Evolutionary conservation across 2,797 vertebrate genomes (phyloP).

Genomic region (Diglossa cyanea): DNA sequence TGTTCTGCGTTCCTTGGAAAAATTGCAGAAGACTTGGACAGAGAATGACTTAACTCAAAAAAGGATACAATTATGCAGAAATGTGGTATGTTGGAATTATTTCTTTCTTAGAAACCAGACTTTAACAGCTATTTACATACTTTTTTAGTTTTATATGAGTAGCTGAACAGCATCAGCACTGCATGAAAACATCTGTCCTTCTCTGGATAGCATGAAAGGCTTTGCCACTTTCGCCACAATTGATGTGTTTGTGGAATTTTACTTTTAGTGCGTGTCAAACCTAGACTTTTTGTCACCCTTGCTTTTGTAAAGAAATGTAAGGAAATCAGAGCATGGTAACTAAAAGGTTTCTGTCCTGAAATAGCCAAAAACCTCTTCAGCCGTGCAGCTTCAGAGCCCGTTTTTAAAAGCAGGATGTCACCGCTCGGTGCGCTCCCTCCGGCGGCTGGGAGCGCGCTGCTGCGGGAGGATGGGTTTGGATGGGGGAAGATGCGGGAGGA

Average conservation of each 20-base stretch:
- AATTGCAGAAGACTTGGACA: constrained; percentile 68
- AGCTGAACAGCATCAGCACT: neutral
- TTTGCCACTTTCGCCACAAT: neutral
- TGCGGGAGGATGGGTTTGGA: fast-evolving
- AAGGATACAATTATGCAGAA: constrained; percentile 66
- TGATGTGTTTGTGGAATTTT: neutral
- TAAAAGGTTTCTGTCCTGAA: neutral
- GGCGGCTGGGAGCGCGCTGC: fast-evolving
- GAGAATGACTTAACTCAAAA: constrained; percentile 72
- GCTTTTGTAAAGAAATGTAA: neutral
- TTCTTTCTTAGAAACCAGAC: neutral
- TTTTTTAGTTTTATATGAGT: neutral
- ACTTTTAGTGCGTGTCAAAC: neutral
- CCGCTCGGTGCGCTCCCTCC: fast-evolving
- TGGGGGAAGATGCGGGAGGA: neutral
- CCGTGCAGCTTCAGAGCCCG: neutral
- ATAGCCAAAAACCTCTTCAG: fast-evolving
- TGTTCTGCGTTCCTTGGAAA: constrained; percentile 61
- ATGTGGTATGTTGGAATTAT: constrained; percentile 54
- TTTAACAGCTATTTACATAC: neutral
- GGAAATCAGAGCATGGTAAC: neutral
- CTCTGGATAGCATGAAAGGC: fast-evolving
- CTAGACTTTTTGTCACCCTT: neutral
- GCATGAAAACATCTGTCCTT: neutral
- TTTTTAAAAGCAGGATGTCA: neutral